These are phyloP conservation scores for Oscheius onirici DNA, from an alignment of 2,888 invertebrate genomes.

Conservation along the genomic window DNA sequence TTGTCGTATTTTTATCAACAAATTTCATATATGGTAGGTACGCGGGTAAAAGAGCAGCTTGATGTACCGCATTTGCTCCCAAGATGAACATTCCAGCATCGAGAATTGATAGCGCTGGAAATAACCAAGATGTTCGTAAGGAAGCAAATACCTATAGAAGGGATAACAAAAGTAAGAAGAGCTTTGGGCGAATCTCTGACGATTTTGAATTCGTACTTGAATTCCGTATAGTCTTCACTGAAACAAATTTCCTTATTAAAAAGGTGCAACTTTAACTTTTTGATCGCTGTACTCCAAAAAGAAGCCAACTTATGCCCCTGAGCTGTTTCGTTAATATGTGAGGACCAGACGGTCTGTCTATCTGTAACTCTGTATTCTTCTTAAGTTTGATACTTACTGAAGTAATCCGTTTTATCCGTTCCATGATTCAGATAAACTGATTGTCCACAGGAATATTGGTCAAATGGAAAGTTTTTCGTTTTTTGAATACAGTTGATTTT, in stretches of 20 bases:
- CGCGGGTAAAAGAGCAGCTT: constrained; percentile 1
- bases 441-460: constrained; percentile 3
- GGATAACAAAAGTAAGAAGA: background rate
- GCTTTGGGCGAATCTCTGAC: background rate
- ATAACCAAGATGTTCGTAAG: background rate
- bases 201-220: too few species aligned
- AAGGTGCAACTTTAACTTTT: too few species aligned
- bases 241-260: too few species aligned
- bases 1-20: background rate
- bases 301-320: too few species aligned
- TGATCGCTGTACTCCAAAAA: too few species aligned
- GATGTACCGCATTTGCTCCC: background rate
- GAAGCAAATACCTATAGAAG: background rate
- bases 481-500: constrained; percentile 13
- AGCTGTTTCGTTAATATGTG: too few species aligned
- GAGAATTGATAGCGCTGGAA: background rate
- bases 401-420: background rate
- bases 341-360: too few species aligned
- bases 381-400: too few species aligned
- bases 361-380: too few species aligned
- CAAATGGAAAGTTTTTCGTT: constrained; percentile 17
- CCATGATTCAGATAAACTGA: background rate
- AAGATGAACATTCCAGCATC: background rate
- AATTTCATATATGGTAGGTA: background rate
- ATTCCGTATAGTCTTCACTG: too few species aligned